A percentile compares a stretch with the other conserved stretches of the same genome.
Evolutionary conservation across 2,888 invertebrate species (phyloP).

Genomic region (Choreutis nemorana): DNA sequence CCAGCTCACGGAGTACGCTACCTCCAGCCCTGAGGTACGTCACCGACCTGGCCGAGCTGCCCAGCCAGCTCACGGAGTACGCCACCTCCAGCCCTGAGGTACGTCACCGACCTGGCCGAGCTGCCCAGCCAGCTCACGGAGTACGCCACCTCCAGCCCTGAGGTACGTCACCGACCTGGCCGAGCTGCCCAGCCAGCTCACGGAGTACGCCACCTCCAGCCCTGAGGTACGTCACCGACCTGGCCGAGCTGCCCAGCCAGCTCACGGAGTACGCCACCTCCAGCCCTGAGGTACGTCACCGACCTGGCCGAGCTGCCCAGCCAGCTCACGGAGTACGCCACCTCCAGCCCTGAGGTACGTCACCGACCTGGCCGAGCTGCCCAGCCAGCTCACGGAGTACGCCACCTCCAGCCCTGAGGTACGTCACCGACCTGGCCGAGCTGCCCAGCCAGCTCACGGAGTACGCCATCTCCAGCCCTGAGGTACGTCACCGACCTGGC

Average conservation of each 20-base stretch:
- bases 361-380: slow-evolving; percentile 94
- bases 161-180: no score
- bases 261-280: neutral
- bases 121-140: no score
- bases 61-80: no score
- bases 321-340: slow-evolving; percentile 60
- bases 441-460: slow-evolving; percentile 95
- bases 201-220: no score
- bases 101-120: no score
- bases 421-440: slow-evolving; percentile 91
- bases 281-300: slow-evolving; percentile 84
- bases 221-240: no score
- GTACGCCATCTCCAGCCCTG: slow-evolving; percentile 39
- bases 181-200: no score
- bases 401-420: slow-evolving; percentile 85
- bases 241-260: neutral
- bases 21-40: no score
- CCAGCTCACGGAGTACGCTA: no score
- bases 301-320: slow-evolving; percentile 87
- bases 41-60: no score
- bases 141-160: no score
- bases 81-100: no score
- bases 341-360: slow-evolving; percentile 92
- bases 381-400: slow-evolving; percentile 93
- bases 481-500: slow-evolving; percentile 13